phyloP scores from a whole-genome alignment of 35 echinoderm and acorn worm genomes.

The Chiridota heheva region DNA sequence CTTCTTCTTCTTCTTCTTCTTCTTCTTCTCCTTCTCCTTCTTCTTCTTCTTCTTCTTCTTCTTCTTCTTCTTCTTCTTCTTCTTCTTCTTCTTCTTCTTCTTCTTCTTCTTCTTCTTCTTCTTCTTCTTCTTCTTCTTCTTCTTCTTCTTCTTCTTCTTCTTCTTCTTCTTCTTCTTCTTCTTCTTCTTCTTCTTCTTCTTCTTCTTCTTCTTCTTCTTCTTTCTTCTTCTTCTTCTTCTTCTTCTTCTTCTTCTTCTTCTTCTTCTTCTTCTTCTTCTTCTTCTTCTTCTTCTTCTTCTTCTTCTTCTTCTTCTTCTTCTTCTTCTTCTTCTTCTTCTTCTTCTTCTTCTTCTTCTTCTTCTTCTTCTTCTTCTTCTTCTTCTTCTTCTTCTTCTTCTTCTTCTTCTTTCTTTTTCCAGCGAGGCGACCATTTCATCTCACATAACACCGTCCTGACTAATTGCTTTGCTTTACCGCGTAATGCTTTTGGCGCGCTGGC shows the following conservation, averaged over 20 bases:
- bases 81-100: neutral
- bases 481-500: no score
- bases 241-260: neutral
- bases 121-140: neutral
- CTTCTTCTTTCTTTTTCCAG: neutral
- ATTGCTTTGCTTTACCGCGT: no score
- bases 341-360: neutral
- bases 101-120: neutral
- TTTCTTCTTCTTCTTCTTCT: neutral
- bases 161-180: neutral
- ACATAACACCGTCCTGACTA: no score
- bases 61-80: neutral
- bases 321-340: neutral
- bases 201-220: neutral
- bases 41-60: neutral
- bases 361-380: neutral
- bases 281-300: neutral
- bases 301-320: neutral
- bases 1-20: conserved; percentile 24
- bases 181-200: neutral
- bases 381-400: neutral
- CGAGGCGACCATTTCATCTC: no score
- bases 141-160: neutral
- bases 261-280: neutral
- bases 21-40: neutral